These are phyloP conservation scores for Sinocyclocheilus rhinocerous DNA, from an alignment of 2,113 vertebrate genomes.

Conservation along the genomic window DNA sequence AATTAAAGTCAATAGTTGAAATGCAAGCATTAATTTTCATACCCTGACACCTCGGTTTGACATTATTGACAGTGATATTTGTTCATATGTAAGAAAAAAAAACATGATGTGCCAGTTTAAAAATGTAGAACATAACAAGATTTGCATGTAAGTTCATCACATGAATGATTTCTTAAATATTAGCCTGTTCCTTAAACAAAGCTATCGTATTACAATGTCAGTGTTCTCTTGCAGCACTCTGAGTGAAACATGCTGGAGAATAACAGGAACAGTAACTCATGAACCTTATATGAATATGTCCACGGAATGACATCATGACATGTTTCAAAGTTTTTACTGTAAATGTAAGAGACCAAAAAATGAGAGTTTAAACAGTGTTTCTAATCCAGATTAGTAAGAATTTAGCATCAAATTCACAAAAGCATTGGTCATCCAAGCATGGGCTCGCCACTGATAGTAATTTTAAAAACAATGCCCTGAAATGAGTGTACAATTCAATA, in stretches of 20 bases:
- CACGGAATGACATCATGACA: neutral
- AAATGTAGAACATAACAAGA: neutral
- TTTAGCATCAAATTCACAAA: neutral
- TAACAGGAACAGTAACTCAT: neutral
- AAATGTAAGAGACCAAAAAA: neutral
- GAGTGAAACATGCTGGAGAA: constrained; percentile 2
- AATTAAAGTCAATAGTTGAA: neutral
- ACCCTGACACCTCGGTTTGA: neutral
- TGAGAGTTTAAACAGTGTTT: neutral
- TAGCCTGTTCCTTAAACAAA: neutral
- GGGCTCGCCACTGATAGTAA: too few relatives aligned
- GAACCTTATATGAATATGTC: neutral
- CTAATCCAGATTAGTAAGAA: neutral
- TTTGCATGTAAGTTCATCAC: neutral
- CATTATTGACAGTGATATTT: neutral
- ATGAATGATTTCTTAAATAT: neutral
- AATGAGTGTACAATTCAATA: constrained; percentile 2
- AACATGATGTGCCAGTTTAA: neutral
- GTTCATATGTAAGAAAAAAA: neutral
- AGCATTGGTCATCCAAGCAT: too few relatives aligned
- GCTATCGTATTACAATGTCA: neutral
- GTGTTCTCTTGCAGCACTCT: neutral
- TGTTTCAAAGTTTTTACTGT: neutral
- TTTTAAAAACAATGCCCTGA: too few relatives aligned
- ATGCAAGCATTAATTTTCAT: too few relatives aligned